Percentiles rank a stretch among this genome's conserved stretches.
phyloP scores from a whole-genome alignment of 2,888 invertebrate species.

The Fragum fragum region DNA sequence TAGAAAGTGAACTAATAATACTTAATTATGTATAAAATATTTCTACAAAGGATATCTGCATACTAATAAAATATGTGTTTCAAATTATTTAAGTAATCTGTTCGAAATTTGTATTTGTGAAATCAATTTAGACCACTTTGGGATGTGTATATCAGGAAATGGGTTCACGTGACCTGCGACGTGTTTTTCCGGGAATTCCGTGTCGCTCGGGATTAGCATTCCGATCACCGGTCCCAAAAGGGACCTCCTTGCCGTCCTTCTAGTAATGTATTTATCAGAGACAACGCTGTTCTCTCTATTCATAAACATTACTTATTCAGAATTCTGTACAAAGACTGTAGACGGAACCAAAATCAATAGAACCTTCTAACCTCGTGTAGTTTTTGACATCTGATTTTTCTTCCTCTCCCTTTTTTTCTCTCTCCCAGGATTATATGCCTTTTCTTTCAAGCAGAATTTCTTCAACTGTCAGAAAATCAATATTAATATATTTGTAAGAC shows the following conservation, averaged over 20 bases:
- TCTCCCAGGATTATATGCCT: slow-evolving; percentile 1
- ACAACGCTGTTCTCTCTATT: not conserved
- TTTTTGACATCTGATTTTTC: slow-evolving; percentile 2
- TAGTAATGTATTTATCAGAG: slow-evolving; percentile 20
- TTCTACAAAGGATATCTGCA: not conserved
- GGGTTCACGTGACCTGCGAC: not conserved
- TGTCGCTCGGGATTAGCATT: slow-evolving; percentile 16
- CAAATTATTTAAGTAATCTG: not conserved
- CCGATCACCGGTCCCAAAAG: slow-evolving; percentile 5
- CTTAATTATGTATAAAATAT: not conserved
- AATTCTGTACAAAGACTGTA: not conserved
- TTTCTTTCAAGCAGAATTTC: not conserved
- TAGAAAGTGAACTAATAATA: not conserved
- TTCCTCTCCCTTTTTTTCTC: not conserved
- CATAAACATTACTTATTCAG: slow-evolving; percentile 32
- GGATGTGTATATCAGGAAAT: not conserved
- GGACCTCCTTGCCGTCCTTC: not conserved
- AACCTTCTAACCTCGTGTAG: slow-evolving; percentile 2
- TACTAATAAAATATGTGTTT: not conserved
- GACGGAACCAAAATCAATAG: not conserved
- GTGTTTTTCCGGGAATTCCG: not conserved
- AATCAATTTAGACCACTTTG: not conserved
- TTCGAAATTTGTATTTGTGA: not conserved
- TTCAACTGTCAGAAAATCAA: slow-evolving; percentile 16
- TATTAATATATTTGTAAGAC: slow-evolving; percentile 16